A percentile compares a stretch with the other conserved stretches of the same genome.
Evolutionary conservation across 2,113 vertebrate species (phyloP).

Genomic region (zebrafish (Danio rerio)): DNA sequence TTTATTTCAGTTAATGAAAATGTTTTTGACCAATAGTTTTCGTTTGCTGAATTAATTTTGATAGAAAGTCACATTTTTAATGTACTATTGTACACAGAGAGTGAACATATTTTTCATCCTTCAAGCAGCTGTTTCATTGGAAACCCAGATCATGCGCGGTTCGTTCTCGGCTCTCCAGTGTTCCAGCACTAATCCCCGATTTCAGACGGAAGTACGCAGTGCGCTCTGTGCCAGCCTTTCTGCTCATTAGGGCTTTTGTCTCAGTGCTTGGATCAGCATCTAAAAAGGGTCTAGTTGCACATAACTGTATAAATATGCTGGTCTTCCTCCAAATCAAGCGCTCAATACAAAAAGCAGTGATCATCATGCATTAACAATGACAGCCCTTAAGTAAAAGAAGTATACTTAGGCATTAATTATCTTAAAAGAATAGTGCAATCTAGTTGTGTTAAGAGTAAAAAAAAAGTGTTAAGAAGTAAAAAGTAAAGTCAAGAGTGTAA

Average conservation of each 20-base stretch:
- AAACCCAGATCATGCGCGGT: background rate
- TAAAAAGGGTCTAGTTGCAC: background rate
- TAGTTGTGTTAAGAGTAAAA: too few species aligned
- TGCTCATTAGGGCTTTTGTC: constrained; percentile 9
- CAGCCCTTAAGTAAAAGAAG: background rate
- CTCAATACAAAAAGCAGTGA: constrained; percentile 11
- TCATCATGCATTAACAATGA: constrained; percentile 18
- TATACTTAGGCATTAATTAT: too few species aligned
- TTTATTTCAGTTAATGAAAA: too few species aligned
- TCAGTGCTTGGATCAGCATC: background rate
- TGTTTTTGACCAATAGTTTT: too few species aligned
- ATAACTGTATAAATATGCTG: background rate
- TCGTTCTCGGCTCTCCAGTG: background rate
- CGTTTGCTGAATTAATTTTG: too few species aligned
- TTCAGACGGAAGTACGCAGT: background rate
- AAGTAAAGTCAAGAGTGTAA: too few species aligned
- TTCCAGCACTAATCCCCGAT: constrained; percentile 9
- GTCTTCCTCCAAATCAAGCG: background rate
- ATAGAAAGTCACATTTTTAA: background rate
- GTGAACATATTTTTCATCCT: background rate
- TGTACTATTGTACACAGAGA: background rate
- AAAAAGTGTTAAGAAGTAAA: too few species aligned
- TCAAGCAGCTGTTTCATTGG: background rate
- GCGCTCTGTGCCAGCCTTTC: background rate
- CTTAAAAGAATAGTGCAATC: too few species aligned